Evolutionary conservation across 1,140 invertebrate species (phyloP).

Genomic region (Cylas formicarius): DNA sequence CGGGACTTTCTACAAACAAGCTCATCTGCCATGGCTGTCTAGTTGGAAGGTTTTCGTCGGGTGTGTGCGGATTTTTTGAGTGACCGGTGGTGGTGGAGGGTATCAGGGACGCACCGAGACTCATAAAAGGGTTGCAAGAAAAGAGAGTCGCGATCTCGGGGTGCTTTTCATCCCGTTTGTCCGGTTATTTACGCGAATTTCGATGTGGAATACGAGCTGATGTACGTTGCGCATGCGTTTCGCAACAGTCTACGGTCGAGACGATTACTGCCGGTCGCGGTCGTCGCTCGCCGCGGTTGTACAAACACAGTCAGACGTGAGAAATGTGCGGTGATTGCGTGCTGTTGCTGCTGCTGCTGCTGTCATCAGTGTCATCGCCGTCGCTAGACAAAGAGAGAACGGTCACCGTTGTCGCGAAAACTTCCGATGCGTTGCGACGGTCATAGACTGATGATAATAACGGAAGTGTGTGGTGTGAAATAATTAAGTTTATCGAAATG

Average conservation of each 20-base stretch:
- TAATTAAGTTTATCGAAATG: conserved; percentile 37
- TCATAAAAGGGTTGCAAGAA: too few relatives aligned
- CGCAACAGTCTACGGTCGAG: conserved; percentile 32
- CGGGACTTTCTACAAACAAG: too few relatives aligned
- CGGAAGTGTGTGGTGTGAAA: conserved; percentile 8
- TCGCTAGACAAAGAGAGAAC: conserved; percentile 8
- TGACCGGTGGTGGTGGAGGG: too few relatives aligned
- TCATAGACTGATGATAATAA: conserved; percentile 9
- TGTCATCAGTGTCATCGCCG: neutral
- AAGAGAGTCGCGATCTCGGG: too few relatives aligned
- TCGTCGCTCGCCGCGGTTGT: conserved; percentile 18
- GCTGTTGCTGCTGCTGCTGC: conserved; percentile 6
- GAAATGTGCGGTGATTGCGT: too few relatives aligned
- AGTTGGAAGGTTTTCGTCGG: too few relatives aligned
- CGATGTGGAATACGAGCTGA: conserved; percentile 19
- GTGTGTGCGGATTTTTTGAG: too few relatives aligned
- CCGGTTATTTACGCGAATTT: conserved; percentile 24
- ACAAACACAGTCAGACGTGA: conserved; percentile 19
- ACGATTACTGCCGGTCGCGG: conserved; percentile 16
- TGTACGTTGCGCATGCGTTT: conserved; percentile 24
- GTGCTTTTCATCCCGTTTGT: conserved; percentile 31
- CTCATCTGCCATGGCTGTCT: too few relatives aligned
- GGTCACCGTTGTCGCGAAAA: conserved; percentile 10
- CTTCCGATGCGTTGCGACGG: conserved; percentile 1
- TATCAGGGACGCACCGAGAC: too few relatives aligned